These are phyloP conservation scores for Limnothrissa miodon DNA, from an alignment of 2,113 vertebrate genomes.

Conservation along the genomic window DNA sequence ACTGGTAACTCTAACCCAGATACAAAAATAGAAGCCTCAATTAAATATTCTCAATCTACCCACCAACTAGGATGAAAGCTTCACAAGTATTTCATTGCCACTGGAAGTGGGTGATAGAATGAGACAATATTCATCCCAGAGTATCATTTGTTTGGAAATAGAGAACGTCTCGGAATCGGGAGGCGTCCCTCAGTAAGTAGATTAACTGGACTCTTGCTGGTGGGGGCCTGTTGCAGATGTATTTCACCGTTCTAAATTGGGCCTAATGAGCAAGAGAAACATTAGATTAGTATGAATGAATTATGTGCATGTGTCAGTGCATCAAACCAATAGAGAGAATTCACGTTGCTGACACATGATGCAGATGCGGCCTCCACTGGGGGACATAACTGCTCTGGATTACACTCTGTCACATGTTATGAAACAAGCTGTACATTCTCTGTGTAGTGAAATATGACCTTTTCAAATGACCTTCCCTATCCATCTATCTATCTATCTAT, in stretches of 20 bases:
- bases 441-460: neutral
- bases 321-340: neutral
- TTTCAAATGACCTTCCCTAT: too few relatives aligned
- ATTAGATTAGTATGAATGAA: conserved; percentile 38
- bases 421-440: neutral
- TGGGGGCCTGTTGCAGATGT: conserved; percentile 25
- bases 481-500: too few relatives aligned
- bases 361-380: neutral
- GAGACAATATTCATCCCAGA: neutral
- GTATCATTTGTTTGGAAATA: conserved; percentile 10
- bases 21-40: conserved; percentile 33
- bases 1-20: conserved; percentile 21
- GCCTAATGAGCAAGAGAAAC: conserved; percentile 31
- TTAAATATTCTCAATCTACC: conserved; percentile 26
- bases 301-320: conserved; percentile 20
- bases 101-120: neutral
- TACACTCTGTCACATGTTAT: neutral
- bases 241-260: conserved; percentile 22
- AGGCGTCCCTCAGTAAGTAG: conserved; percentile 21
- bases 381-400: neutral
- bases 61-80: conserved; percentile 17
- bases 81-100: conserved; percentile 13
- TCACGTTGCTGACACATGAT: neutral
- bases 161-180: neutral
- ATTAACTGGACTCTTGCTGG: conserved; percentile 32